Evolutionary conservation across 1,140 invertebrate genomes (phyloP), one percentile per base, ranked within the genome.

Genomic region (Hydropsyche tenuis): DNA sequence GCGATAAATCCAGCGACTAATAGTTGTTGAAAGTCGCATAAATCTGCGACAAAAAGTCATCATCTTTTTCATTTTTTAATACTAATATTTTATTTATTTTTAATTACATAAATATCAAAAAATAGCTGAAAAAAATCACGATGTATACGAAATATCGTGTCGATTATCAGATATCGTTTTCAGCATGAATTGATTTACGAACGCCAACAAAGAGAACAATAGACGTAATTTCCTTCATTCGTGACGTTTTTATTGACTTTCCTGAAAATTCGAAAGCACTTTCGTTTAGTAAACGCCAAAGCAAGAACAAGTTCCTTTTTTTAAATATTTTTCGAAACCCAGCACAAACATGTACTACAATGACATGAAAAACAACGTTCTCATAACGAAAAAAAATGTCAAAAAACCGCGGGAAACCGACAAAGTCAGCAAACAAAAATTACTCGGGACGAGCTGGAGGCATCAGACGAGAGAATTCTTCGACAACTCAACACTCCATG

Each of bases 381-480:
- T 27, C 22, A 60, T 60, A 14, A 60, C 2, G 12, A 23, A 14
- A 5, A 60, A 60, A 60, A 25, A 18, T 2, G 48, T n/a, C 23
- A 68, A 46, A 0, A 46, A 42, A 18, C 20, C 6, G 5, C 43
- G 12, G n/a, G 22, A 64, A 64, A 64, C 12, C 1, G 48, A 70
- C 9, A 23, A 46, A 16, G 27, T 70, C 12, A 73, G 69, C 51
- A 48, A 73, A 30, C 69, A 74, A 23, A 73, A 77, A 66, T 80
- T 88, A 30, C 80, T 89, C 63, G 84, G 84, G 0, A 85, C 87
- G 0, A 91, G 89, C 77, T 85, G 88, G 75, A 84, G 85, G 45
- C 87, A 90, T 78, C 90, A 91, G 79, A 88, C 88, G 0, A 88
- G 87, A 72, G 87, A 90, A 73, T 92, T 90, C 79, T 91, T 91